phyloP scores from a whole-genome alignment of 1,140 invertebrate genomes.

The Psilanteris sp. region DNA sequence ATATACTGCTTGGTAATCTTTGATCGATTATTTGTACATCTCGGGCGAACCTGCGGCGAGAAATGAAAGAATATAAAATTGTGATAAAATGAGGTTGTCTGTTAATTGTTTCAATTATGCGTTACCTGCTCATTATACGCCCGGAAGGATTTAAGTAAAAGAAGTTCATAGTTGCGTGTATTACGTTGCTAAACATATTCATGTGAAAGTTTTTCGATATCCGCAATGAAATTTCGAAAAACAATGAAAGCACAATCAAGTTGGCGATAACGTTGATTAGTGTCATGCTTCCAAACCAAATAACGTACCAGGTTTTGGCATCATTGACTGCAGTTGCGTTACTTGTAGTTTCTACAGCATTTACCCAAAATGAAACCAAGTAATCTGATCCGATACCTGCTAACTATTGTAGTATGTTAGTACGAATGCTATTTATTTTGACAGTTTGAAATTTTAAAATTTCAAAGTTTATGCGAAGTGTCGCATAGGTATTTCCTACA shows the following conservation, averaged over 20 bases:
- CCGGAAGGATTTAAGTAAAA: conserved; percentile 90
- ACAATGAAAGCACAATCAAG: conserved; percentile 69
- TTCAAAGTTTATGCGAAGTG: too few relatives aligned
- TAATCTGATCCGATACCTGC: conserved; percentile 84
- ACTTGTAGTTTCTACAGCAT: conserved; percentile 26
- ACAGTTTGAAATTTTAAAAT: too few relatives aligned
- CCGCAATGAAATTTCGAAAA: conserved; percentile 85
- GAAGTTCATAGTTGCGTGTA: conserved; percentile 86
- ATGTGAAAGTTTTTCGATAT: conserved; percentile 88
- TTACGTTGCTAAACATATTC: conserved; percentile 88
- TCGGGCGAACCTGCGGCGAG: too few relatives aligned
- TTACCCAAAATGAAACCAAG: conserved; percentile 84
- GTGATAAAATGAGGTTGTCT: neutral
- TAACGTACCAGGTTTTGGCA: conserved; percentile 35
- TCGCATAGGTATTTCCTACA: too few relatives aligned
- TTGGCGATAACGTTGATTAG: conserved; percentile 14
- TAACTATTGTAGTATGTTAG: conserved; percentile 69
- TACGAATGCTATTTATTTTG: too few relatives aligned
- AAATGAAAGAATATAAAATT: conserved; percentile 81
- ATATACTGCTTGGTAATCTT: conserved; percentile 86
- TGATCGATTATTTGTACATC: conserved; percentile 93
- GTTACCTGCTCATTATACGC: conserved; percentile 84
- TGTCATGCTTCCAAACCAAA: conserved; percentile 35
- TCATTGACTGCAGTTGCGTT: neutral
- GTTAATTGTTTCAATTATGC: too few relatives aligned